phyloP scores from a whole-genome alignment of 2,113 vertebrate genomes.

The Paramisgurnus dabryanus region DNA sequence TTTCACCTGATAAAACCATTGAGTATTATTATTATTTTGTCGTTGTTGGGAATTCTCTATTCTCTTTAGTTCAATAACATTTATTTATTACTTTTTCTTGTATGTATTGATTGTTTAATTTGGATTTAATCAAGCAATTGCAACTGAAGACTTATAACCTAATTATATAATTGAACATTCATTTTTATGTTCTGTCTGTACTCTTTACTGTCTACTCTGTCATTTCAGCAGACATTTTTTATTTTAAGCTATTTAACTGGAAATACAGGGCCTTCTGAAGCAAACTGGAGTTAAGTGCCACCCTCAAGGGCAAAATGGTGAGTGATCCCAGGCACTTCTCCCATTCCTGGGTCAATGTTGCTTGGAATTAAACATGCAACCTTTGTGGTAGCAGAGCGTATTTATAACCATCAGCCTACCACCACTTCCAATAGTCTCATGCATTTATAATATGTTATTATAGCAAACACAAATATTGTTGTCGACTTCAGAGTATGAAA shows the following conservation, averaged over 20 bases:
- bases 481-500: background rate
- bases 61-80: background rate
- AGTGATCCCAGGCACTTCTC: background rate
- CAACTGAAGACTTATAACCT: background rate
- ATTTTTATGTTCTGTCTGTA: background rate
- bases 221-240: background rate
- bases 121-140: background rate
- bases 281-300: conserved; percentile 21
- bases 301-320: conserved; percentile 17
- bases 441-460: conserved; percentile 4
- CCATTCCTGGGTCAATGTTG: conserved; percentile 13
- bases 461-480: background rate
- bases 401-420: background rate
- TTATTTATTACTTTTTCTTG: background rate
- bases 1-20: no score
- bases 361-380: conserved; percentile 11
- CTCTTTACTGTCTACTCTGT: background rate
- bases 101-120: background rate
- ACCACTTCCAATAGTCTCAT: background rate
- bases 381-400: background rate
- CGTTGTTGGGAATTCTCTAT: background rate
- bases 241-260: conserved; percentile 19
- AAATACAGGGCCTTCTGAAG: background rate
- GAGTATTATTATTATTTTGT: no score
- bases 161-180: background rate